phyloP scores from a whole-genome alignment of 1,140 invertebrate species.

The Pogonognathellus flavescens region DNA sequence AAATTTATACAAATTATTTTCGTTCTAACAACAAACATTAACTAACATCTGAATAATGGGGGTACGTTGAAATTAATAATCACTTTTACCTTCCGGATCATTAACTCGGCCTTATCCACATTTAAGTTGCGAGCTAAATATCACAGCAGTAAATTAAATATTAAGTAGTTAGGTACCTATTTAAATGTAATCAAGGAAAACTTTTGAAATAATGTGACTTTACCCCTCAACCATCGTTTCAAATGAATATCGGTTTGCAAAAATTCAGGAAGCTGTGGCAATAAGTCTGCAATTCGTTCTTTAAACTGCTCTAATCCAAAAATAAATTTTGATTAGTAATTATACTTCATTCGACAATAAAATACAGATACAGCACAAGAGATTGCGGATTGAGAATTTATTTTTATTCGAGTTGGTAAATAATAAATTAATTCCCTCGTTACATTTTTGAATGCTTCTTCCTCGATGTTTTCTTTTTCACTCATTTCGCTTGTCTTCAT shows the following conservation, averaged over 20 bases:
- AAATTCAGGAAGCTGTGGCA: conserved; percentile 2
- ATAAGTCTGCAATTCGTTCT: neutral
- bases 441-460: too few relatives aligned
- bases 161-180: neutral
- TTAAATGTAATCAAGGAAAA: neutral
- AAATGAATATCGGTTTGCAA: neutral
- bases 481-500: too few relatives aligned
- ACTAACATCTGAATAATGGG: too few relatives aligned
- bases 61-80: too few relatives aligned
- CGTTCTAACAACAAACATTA: too few relatives aligned
- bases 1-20: too few relatives aligned
- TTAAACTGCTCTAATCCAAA: conserved; percentile 4
- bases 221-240: conserved; percentile 22
- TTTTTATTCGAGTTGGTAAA: too few relatives aligned
- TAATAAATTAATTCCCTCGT: too few relatives aligned
- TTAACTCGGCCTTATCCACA: conserved; percentile 84
- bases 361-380: too few relatives aligned
- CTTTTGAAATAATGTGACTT: neutral
- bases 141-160: neutral
- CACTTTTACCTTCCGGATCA: conserved; percentile 81
- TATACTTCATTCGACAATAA: too few relatives aligned
- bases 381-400: too few relatives aligned
- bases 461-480: too few relatives aligned
- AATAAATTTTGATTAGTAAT: neutral
- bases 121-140: conserved; percentile 85